phyloP scores from a whole-genome alignment of 2,888 invertebrate species.

The Tinea pellionella region DNA sequence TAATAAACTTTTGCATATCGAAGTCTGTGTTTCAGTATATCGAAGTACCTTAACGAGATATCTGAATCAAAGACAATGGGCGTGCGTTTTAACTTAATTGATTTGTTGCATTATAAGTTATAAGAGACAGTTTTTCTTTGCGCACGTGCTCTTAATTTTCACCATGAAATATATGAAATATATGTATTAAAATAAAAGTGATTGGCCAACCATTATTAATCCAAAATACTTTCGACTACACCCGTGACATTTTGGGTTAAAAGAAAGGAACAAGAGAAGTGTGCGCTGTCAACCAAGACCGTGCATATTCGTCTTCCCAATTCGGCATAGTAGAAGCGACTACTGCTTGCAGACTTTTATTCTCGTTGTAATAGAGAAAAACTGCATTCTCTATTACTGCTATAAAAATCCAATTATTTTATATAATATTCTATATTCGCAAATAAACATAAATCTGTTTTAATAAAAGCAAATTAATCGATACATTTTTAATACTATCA shows the following conservation, averaged over 20 bases:
- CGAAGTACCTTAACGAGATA: constrained; percentile 43
- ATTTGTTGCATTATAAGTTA: constrained; percentile 31
- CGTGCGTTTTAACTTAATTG: constrained; percentile 38
- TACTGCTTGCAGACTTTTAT: no score
- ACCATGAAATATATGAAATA: neutral
- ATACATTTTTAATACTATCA: neutral
- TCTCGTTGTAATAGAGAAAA: no score
- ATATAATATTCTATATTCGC: no score
- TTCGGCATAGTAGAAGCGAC: no score
- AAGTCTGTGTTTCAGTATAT: neutral
- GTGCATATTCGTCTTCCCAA: neutral
- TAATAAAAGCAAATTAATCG: neutral
- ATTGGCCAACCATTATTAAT: no score
- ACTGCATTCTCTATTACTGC: no score
- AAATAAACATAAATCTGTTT: neutral
- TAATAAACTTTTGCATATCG: neutral
- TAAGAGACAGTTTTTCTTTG: neutral
- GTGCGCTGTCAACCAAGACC: no score
- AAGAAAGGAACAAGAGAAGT: no score
- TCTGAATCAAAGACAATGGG: constrained; percentile 53
- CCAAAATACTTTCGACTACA: no score
- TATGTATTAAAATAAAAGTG: neutral
- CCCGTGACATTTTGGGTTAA: no score
- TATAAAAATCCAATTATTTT: no score
- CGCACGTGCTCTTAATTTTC: constrained; percentile 15